phyloP scores from a whole-genome alignment of 2,888 invertebrate species.

The Agonum fuliginosum region DNA sequence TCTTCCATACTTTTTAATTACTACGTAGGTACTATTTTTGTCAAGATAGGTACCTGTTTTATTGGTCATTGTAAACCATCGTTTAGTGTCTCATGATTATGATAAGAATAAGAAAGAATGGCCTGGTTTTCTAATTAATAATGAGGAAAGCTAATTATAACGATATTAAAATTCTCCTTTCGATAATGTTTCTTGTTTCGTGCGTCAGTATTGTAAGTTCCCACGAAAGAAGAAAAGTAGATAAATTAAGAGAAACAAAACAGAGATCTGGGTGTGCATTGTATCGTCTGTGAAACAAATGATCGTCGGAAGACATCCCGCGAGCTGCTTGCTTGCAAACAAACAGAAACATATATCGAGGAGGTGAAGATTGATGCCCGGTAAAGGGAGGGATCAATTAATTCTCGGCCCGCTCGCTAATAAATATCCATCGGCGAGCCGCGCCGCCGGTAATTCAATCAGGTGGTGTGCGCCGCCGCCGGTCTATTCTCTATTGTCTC shows the following conservation, averaged over 20 bases:
- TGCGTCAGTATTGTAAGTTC: not conserved
- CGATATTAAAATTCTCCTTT: no score
- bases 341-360: constrained; percentile 59
- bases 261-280: constrained; percentile 38
- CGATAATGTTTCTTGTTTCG: constrained; percentile 14
- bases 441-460: constrained; percentile 55
- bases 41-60: no score
- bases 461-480: constrained; percentile 49
- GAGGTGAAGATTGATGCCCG: constrained; percentile 57
- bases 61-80: no score
- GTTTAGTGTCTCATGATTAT: no score
- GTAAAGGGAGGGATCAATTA: constrained; percentile 56
- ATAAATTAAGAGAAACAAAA: constrained; percentile 57
- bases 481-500: constrained; percentile 56
- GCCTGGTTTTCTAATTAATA: no score
- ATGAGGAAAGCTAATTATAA: no score
- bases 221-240: constrained; percentile 22
- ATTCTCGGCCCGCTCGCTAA: constrained; percentile 57
- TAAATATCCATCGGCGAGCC: constrained; percentile 57
- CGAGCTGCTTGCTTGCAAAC: constrained; percentile 15
- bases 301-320: constrained; percentile 60
- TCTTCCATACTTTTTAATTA: no score
- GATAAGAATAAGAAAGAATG: no score
- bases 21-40: no score
- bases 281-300: constrained; percentile 54